A percentile compares a stretch with the other conserved stretches of the same genome.
Evolutionary conservation across 2,888 invertebrate species (phyloP).

Genomic region (Fissipunctia ypsillon): DNA sequence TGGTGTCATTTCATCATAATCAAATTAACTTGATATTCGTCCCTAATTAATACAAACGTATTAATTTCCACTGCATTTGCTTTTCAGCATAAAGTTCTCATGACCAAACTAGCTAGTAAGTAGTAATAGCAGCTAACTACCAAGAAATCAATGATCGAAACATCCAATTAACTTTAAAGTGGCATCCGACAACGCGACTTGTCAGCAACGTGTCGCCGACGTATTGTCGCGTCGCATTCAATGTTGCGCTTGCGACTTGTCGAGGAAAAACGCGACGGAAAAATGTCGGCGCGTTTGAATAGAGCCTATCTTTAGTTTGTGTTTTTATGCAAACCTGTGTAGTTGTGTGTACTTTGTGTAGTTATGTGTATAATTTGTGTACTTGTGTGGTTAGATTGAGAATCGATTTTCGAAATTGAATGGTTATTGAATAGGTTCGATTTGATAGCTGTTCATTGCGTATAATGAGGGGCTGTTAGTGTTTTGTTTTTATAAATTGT

Average conservation of each 20-base stretch:
- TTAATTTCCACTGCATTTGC: not conserved
- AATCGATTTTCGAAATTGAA: constrained; percentile 54
- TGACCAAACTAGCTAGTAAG: not conserved
- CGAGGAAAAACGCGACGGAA: constrained; percentile 70
- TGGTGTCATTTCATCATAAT: not conserved
- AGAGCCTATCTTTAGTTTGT: constrained; percentile 62
- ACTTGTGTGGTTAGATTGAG: constrained; percentile 53
- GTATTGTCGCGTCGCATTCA: constrained; percentile 84
- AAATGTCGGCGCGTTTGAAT: constrained; percentile 77
- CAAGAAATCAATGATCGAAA: constrained; percentile 65
- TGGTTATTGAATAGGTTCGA: constrained; percentile 42
- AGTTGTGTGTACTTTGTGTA: constrained; percentile 43
- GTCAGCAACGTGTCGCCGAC: constrained; percentile 79
- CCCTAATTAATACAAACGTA: not conserved
- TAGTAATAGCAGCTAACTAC: constrained; percentile 37
- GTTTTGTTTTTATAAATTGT: constrained; percentile 2
- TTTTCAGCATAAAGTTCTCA: constrained; percentile 26
- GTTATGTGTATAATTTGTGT: constrained; percentile 38
- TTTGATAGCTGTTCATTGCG: constrained; percentile 38
- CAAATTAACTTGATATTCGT: not conserved
- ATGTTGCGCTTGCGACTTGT: constrained; percentile 70
- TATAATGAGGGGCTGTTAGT: constrained; percentile 31
- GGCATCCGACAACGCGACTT: constrained; percentile 70
- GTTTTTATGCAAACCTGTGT: constrained; percentile 53
- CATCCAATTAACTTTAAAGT: constrained; percentile 79